Evolutionary conservation across 2,888 invertebrate species (phyloP), one percentile per base, ranked within the genome.

Genomic region (Pristionchus maxplancki): DNA sequence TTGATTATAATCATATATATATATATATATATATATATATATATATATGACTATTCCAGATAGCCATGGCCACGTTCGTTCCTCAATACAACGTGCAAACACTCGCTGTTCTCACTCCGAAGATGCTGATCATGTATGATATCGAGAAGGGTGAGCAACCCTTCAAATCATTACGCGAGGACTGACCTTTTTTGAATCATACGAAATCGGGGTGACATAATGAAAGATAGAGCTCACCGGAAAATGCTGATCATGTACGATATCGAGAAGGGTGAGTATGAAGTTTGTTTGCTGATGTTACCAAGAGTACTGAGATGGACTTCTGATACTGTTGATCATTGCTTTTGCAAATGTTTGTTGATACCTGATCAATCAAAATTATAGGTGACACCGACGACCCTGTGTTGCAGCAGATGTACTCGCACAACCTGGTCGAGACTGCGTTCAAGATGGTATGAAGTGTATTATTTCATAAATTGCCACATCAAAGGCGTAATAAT

Each of bases 391-490:
- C 48, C 0, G 87, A 44, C 44, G 44, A 44, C 8, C 11, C 44
- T 11, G 6, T 11, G 44, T 50, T 92, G 0, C 87, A 90, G 50
- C 89, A 90, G 50, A 74, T 90, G 13, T 91, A 90, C 87, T 87
- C 90, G 17, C 92, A 92, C 64, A 58, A 88, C 0, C 87, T 92
- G 24, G 28, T 67, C 0, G 90, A 89, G 15, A 89, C 89, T 6
- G 90, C 92, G 17, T 91, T 89, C 88, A 90, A 89, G 53, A 91
- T 92, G 91, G 90, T 91, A 40, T 24, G 20, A 50, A 20, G 44
- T 17, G 4, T 50, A 5, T 0, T 20, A 50, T 50, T 50, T 50
- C 5, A 20, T 1, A 17, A 50, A 50, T 20, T 50, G 15, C 17
- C 20, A 11, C 50, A 50, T 1, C 17, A 50, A 4, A 1, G 11